phyloP scores from a whole-genome alignment of 2,113 vertebrate genomes.

The Sakesphorus luctuosus region DNA sequence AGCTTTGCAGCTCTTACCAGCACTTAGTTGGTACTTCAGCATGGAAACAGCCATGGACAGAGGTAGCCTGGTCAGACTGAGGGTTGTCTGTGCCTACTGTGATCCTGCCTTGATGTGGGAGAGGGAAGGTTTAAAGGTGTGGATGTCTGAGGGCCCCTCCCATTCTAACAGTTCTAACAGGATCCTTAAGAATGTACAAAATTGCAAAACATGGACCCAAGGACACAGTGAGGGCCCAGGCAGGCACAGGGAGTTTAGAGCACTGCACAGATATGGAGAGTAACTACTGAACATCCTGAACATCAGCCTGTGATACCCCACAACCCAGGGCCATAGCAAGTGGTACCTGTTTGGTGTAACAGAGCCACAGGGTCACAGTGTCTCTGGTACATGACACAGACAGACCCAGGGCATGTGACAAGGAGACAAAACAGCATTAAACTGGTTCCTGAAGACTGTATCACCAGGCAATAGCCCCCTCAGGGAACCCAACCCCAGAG shows the following conservation, averaged over 20 bases:
- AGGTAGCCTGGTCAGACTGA: no score
- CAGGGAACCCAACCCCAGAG: background rate
- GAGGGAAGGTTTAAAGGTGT: background rate
- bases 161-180: background rate
- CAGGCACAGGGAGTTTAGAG: background rate
- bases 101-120: background rate
- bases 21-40: background rate
- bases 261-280: fast-evolving
- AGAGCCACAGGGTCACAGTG: background rate
- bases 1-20: no score
- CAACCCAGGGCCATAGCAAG: fast-evolving
- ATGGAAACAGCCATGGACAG: background rate
- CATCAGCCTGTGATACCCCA: background rate
- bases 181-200: background rate
- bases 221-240: no score
- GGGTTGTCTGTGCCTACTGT: fast-evolving
- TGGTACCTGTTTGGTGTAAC: background rate
- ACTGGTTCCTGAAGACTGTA: background rate
- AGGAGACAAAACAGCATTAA: background rate
- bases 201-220: fast-evolving
- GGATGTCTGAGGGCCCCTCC: background rate
- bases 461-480: fast-evolving
- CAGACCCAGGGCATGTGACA: background rate
- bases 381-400: background rate
- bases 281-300: background rate